Percentiles rank a stretch among this genome's conserved stretches.
Conservation (phyloP, 2,888 invertebrate genomes). For the Cremastinae sp. region DNA sequence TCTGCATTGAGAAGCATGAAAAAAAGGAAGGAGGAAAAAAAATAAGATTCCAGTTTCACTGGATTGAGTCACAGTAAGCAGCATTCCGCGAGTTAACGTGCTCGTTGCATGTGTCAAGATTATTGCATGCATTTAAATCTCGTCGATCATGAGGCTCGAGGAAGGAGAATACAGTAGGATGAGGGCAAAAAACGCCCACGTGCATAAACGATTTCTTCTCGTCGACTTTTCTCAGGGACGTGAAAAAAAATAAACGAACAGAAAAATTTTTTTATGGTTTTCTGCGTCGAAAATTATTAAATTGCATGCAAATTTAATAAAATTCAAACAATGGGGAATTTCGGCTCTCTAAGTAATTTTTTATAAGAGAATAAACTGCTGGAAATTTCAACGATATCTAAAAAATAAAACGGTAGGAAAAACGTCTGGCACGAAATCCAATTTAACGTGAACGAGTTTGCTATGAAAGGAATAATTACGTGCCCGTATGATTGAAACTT, state of each 20-base stretch:
- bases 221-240: background rate
- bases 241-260: too few relatives aligned
- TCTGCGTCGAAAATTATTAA: too few relatives aligned
- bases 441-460: conserved; percentile 13
- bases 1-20: background rate
- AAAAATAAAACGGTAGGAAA: background rate
- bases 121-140: background rate
- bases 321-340: too few relatives aligned
- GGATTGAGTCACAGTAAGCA: background rate
- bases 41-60: background rate
- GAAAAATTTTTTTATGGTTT: too few relatives aligned
- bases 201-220: background rate
- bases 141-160: background rate
- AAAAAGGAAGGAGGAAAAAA: background rate
- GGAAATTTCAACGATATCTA: too few relatives aligned
- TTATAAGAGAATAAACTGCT: too few relatives aligned
- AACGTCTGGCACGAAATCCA: conserved; percentile 15
- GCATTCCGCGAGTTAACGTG: background rate
- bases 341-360: too few relatives aligned
- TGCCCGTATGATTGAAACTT: conserved; percentile 9
- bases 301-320: too few relatives aligned
- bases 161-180: background rate
- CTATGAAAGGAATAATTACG: conserved; percentile 3
- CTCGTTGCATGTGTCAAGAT: background rate
- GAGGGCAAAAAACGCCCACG: conserved; percentile 14